Base-by-base conservation (phyloP, 1,140 invertebrate genomes). In the Eueides isabella region DNA sequence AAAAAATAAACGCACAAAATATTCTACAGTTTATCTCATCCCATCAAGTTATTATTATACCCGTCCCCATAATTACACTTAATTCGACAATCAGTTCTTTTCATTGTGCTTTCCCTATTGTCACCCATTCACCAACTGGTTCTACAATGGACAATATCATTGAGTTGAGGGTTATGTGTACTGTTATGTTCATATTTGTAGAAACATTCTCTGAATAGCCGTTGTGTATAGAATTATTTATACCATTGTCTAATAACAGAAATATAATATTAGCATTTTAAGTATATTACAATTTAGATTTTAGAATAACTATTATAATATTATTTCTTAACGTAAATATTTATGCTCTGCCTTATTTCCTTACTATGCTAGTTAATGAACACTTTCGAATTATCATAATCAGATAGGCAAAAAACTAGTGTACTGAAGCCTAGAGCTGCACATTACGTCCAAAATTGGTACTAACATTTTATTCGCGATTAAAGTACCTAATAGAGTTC, bases 31-130 rank as follows among this genome's bases (percentile, higher is more conserved):
- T 62, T 62, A 62, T 62, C 61, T 30, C 61, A 62, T 30, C n/a
- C 23, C 28, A 62, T 41, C 23, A 70, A 62, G 63, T 70, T 70
- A 70, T 70, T 61, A 31, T n/a, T 38, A 48, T 26, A 55, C 48
- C 28, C 28, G 28, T 61, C 14, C n/a, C 48, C 19, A 63, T 70
- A 70, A 70, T 70, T 70, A 70, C 61, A 62, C 30, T 63, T 63
- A 70, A 70, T 70, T 70, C 68, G 61, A 61, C 68, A 70, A 70
- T 70, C 68, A 63, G 19, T 70, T 63, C 68, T 70, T 70, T 69
- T 61, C 67, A 69, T 55, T 62, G 68, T 63, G 61, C n/a, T 2
- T 19, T 33, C 41, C 68, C 68, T 61, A 61, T 70, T 70, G 68
- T 70, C 61, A 61, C 48, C 67, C 68, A 61, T 70, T 70, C 61